Conservation (phyloP, 2,888 invertebrate genomes). For the Ichneumoninae sp. region DNA sequence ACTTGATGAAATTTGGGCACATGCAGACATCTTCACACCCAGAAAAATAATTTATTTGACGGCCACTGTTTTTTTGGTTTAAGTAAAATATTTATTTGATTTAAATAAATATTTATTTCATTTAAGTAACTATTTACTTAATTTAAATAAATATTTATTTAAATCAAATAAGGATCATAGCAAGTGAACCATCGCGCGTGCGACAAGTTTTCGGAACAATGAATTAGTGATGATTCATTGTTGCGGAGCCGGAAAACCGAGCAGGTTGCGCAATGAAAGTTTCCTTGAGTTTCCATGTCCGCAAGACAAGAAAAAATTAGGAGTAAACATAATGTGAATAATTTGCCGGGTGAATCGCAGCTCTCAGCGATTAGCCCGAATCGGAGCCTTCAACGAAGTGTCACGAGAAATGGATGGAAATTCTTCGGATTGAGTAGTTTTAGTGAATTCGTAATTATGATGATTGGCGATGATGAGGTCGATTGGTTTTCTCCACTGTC, state of each 20-base stretch:
- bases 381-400: background rate
- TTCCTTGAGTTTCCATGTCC: background rate
- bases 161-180: too few relatives aligned
- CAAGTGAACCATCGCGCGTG: background rate
- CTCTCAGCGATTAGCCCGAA: too few relatives aligned
- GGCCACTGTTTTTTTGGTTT: too few relatives aligned
- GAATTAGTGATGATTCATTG: background rate
- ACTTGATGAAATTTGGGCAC: too few relatives aligned
- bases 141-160: too few relatives aligned
- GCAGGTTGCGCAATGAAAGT: background rate
- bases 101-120: too few relatives aligned
- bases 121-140: too few relatives aligned
- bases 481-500: conserved; percentile 94
- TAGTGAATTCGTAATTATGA: conserved; percentile 3
- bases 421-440: background rate
- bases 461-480: conserved; percentile 9
- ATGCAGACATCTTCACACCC: too few relatives aligned
- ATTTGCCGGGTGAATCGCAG: too few relatives aligned
- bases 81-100: too few relatives aligned
- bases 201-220: background rate
- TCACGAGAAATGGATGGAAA: background rate
- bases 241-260: background rate
- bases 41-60: too few relatives aligned
- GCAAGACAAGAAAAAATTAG: background rate
- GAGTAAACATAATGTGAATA: too few relatives aligned